Evolutionary conservation across 2,888 invertebrate genomes (phyloP).

Genomic region (Dicyrtomina minuta): DNA sequence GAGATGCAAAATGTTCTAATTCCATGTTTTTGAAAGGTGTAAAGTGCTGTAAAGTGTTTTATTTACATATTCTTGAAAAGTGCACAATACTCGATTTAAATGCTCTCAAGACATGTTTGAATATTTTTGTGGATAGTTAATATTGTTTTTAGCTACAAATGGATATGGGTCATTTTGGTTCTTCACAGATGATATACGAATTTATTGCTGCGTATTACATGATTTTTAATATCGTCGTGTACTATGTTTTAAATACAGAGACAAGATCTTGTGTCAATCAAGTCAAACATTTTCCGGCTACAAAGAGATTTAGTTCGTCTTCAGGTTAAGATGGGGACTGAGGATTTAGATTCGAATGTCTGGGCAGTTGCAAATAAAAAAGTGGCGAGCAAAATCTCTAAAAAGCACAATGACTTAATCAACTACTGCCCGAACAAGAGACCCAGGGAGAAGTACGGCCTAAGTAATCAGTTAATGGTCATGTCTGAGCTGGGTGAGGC

Average conservation of each 20-base stretch:
- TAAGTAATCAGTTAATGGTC: slow-evolving; percentile 72
- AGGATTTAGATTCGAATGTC: slow-evolving; percentile 84
- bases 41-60: too few relatives aligned
- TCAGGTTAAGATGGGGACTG: slow-evolving; percentile 80
- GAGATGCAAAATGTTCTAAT: too few relatives aligned
- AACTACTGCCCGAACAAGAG: slow-evolving; percentile 82
- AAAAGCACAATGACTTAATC: slow-evolving; percentile 91
- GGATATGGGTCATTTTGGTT: too few relatives aligned
- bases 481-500: slow-evolving; percentile 88
- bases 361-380: slow-evolving; percentile 89
- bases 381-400: slow-evolving; percentile 75
- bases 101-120: too few relatives aligned
- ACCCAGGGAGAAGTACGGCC: slow-evolving; percentile 75
- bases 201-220: too few relatives aligned
- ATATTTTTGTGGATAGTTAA: too few relatives aligned
- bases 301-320: slow-evolving; percentile 83
- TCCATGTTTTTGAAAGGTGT: too few relatives aligned
- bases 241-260: slow-evolving; percentile 62
- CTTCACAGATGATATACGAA: too few relatives aligned
- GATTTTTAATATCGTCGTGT: too few relatives aligned
- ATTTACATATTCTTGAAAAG: too few relatives aligned
- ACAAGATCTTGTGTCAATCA: slow-evolving; percentile 87
- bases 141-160: too few relatives aligned
- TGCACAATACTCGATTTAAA: too few relatives aligned
- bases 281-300: slow-evolving; percentile 80